phyloP scores from a whole-genome alignment of 53 echinoderm and acorn worm genomes.

The Hippasteria phrygiana region DNA sequence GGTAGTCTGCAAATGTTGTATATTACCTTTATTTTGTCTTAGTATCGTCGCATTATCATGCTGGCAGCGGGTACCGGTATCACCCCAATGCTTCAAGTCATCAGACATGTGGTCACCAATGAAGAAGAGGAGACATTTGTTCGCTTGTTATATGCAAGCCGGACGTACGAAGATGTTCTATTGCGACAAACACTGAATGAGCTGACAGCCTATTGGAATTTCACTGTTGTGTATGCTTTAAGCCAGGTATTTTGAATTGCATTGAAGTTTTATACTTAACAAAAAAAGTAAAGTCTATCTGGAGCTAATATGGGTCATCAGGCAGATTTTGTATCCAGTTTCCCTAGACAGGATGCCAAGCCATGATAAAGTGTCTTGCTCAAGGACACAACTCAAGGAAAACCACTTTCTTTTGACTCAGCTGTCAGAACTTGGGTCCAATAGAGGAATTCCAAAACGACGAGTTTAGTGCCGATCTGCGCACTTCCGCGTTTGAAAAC shows the following conservation, averaged over 20 bases:
- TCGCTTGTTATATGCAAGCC: constrained; percentile 76
- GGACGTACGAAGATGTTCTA: constrained; percentile 77
- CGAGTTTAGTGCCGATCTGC: no score
- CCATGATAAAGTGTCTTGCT: no score
- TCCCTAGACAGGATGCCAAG: no score
- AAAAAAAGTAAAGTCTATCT: no score
- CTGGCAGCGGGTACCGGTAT: constrained; percentile 97
- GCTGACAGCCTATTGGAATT: constrained; percentile 86
- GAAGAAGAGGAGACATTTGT: constrained; percentile 90
- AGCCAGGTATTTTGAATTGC: constrained; percentile 73
- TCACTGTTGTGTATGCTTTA: constrained; percentile 77
- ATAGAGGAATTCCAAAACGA: no score
- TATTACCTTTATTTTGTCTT: neutral
- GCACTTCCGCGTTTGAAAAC: no score
- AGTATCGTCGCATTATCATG: constrained; percentile 75
- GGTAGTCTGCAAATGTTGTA: neutral
- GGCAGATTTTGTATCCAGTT: no score
- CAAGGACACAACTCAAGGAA: no score
- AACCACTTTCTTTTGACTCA: no score
- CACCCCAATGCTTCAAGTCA: constrained; percentile 91
- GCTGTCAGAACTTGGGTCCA: no score
- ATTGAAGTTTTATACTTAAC: no score
- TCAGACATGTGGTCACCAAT: constrained; percentile 80
- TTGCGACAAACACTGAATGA: constrained; percentile 82
- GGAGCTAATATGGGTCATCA: no score